A percentile compares a stretch with the other conserved stretches of the same genome.
phyloP scores from a whole-genome alignment of 2,797 vertebrate species.

The Syndactyla subalaris region DNA sequence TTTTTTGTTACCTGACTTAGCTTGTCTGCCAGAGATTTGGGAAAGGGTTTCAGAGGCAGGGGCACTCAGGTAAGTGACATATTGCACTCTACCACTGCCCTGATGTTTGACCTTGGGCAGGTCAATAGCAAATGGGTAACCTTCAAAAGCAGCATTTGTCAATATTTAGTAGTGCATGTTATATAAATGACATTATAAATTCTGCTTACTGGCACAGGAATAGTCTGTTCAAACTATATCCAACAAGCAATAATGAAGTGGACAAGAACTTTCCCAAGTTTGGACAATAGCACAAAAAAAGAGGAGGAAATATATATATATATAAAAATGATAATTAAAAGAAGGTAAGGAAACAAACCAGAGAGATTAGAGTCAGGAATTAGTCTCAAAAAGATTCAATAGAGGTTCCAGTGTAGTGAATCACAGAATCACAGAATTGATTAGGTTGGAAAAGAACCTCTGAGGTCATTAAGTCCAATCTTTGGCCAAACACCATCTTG shows the following conservation, averaged over 20 bases:
- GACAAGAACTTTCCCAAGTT: background rate
- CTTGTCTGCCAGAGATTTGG: background rate
- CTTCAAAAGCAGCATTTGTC: background rate
- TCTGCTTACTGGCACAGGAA: background rate
- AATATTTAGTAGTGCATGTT: background rate
- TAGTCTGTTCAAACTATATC: background rate
- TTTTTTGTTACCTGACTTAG: background rate
- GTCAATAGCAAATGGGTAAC: background rate
- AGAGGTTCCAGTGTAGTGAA: background rate
- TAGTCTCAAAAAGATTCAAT: background rate
- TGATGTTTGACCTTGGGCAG: background rate
- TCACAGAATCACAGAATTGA: background rate
- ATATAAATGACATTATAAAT: background rate
- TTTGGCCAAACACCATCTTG: accelerated
- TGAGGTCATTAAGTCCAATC: background rate
- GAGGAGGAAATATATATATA: background rate
- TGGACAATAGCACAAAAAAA: background rate
- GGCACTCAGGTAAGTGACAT: background rate
- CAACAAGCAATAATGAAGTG: background rate
- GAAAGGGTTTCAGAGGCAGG: background rate
- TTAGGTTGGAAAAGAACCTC: background rate
- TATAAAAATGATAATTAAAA: background rate
- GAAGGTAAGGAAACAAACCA: background rate
- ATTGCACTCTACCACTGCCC: background rate
- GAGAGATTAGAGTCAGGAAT: background rate